Conservation (phyloP, 1,140 invertebrate species). For the Stegodyphus mimosarum region DNA sequence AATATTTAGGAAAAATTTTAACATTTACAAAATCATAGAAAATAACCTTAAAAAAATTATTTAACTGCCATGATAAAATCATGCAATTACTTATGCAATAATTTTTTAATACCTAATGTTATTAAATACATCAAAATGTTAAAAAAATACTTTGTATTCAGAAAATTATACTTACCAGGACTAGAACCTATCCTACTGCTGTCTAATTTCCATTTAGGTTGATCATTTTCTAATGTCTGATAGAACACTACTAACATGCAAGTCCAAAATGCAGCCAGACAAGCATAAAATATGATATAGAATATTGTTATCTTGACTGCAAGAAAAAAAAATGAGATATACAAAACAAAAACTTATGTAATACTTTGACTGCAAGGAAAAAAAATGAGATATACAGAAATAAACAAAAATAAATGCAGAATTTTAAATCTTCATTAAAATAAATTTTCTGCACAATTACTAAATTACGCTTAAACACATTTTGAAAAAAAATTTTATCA, state of each 20-base stretch:
- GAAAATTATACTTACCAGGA: conserved; percentile 76
- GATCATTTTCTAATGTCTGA: conserved; percentile 85
- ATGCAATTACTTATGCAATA: no score
- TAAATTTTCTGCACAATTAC: no score
- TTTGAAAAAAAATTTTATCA: no score
- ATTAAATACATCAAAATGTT: no score
- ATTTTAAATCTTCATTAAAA: not conserved
- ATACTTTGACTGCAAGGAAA: not conserved
- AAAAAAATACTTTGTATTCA: no score
- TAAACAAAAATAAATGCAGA: not conserved
- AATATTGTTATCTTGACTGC: conserved; percentile 92
- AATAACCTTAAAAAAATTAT: no score
- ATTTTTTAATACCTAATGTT: no score
- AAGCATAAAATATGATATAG: conserved; percentile 92
- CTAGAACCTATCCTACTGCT: conserved; percentile 88
- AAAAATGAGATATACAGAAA: not conserved
- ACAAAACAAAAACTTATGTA: conserved; percentile 28
- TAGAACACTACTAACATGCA: conserved; percentile 93
- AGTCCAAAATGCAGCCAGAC: conserved; percentile 86
- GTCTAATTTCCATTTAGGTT: conserved; percentile 87
- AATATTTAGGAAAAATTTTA: no score
- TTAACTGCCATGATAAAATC: no score
- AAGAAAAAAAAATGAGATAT: conserved; percentile 68
- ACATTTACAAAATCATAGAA: no score
- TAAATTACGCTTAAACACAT: no score